These are phyloP conservation scores for Craniophora ligustri DNA, from an alignment of 2,888 invertebrate genomes.

Conservation along the genomic window DNA sequence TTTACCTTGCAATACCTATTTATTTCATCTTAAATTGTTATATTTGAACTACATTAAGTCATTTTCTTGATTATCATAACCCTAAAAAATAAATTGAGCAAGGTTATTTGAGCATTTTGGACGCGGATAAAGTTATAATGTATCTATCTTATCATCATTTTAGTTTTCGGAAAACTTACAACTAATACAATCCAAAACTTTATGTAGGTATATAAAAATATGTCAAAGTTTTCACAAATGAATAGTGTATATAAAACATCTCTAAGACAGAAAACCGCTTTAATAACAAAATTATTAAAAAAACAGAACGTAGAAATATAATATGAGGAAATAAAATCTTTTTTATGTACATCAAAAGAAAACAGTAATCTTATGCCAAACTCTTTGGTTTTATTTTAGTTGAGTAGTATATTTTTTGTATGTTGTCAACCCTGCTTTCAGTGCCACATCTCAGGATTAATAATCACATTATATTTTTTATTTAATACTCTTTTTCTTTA, in stretches of 20 bases:
- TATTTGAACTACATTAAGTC: conserved; percentile 26
- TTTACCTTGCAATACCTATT: conserved; percentile 22
- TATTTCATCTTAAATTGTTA: conserved; percentile 36
- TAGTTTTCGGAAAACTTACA: not conserved
- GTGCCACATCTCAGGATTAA: conserved; percentile 68
- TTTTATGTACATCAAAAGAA: no score
- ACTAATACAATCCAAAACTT: no score
- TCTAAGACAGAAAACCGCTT: no score
- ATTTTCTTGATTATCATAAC: conserved; percentile 36
- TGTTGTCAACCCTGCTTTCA: conserved; percentile 50
- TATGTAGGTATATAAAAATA: no score
- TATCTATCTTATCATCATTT: no score
- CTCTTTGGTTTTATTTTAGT: not conserved
- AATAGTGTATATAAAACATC: no score
- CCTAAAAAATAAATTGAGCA: conserved; percentile 13
- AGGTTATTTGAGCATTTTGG: not conserved
- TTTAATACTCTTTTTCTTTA: conserved; percentile 62
- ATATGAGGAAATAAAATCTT: no score
- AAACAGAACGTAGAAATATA: no score
- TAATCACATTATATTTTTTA: conserved; percentile 76
- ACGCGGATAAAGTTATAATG: no score
- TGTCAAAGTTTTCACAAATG: no score
- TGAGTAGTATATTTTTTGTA: not conserved
- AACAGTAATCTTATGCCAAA: no score
- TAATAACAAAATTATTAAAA: no score